phyloP scores from a whole-genome alignment of 1,140 invertebrate genomes.

The Samia ricini region DNA sequence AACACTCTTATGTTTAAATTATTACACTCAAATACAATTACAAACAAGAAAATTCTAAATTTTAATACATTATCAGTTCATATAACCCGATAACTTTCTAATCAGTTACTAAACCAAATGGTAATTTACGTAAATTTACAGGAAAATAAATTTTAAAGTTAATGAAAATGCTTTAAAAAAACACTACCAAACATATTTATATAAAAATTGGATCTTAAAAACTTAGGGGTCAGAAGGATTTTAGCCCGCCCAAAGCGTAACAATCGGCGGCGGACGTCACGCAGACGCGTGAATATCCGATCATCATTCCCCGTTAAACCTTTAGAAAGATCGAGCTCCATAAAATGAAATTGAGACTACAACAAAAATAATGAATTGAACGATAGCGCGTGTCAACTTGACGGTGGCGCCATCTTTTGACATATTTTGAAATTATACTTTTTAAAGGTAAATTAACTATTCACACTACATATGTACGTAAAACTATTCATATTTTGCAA shows the following conservation, averaged over 20 bases:
- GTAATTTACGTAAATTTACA: too few relatives aligned
- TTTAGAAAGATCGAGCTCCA: conserved; percentile 51
- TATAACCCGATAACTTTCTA: too few relatives aligned
- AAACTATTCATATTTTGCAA: too few relatives aligned
- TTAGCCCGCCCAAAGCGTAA: conserved; percentile 65
- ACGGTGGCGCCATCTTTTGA: conserved; percentile 44
- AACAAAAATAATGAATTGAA: conserved; percentile 14
- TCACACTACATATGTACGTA: too few relatives aligned
- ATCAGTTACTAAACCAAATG: too few relatives aligned
- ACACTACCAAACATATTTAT: too few relatives aligned
- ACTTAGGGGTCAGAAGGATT: conserved; percentile 55
- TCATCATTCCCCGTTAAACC: conserved; percentile 68
- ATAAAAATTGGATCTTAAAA: conserved; percentile 32
- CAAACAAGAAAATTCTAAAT: too few relatives aligned
- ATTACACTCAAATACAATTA: too few relatives aligned
- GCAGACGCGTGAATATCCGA: conserved; percentile 52
- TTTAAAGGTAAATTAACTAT: neutral
- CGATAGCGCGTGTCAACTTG: conserved; percentile 34
- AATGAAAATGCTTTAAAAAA: too few relatives aligned
- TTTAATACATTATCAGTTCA: neutral
- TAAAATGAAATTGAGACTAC: neutral
- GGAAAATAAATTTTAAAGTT: too few relatives aligned
- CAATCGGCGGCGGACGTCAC: conserved; percentile 62
- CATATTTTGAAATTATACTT: neutral
- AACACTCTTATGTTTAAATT: too few relatives aligned